Conservation (phyloP, 2,888 invertebrate species). For the Tetragnatha montana region DNA sequence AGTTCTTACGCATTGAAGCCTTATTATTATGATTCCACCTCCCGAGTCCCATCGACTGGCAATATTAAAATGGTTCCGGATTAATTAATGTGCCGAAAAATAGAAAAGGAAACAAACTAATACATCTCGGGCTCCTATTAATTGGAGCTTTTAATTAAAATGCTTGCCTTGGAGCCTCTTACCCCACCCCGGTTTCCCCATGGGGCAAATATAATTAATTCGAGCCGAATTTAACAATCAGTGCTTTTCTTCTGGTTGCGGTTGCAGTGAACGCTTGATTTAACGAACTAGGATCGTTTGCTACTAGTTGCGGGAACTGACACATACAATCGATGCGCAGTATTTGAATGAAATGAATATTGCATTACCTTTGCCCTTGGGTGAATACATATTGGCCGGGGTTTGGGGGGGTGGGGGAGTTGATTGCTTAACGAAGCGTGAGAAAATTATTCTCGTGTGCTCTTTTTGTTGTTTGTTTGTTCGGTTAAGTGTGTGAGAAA, state of each 20-base stretch:
- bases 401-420: constrained; percentile 2
- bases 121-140: constrained; percentile 18
- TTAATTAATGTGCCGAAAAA: constrained; percentile 24
- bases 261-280: constrained; percentile 12
- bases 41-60: background rate
- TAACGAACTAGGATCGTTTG: constrained; percentile 4
- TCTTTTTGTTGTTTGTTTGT: background rate
- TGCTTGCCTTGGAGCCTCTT: constrained; percentile 10
- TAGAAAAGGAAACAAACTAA: constrained; percentile 7
- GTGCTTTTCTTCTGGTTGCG: constrained; percentile 27
- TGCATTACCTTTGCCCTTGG: constrained; percentile 45
- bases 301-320: background rate
- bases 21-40: background rate
- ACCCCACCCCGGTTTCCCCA: background rate
- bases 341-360: constrained; percentile 46
- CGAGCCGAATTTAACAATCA: constrained; percentile 22
- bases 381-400: constrained; percentile 31
- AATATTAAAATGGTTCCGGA: constrained; percentile 17
- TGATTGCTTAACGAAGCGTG: constrained; percentile 58
- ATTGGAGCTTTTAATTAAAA: constrained; percentile 53
- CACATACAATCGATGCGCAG: constrained; percentile 39
- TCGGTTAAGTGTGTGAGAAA: background rate
- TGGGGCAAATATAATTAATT: constrained; percentile 39
- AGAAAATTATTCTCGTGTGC: constrained; percentile 22
- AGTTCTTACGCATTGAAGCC: background rate